These are phyloP conservation scores for Phaedon cochleariae DNA, from an alignment of 2,888 invertebrate genomes.

Conservation along the genomic window DNA sequence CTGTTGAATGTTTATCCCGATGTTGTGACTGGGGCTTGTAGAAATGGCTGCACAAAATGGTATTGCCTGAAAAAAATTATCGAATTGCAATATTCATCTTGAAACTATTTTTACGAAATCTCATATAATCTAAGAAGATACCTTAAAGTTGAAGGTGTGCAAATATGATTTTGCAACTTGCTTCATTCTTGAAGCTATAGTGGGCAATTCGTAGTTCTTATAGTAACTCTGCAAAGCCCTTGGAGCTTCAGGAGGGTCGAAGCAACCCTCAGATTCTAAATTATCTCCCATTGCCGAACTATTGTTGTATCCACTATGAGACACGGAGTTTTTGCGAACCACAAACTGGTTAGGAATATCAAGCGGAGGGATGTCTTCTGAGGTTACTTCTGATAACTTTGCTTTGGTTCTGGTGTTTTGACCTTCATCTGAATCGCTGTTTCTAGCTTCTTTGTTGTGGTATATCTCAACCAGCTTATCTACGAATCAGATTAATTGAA, in stretches of 20 bases:
- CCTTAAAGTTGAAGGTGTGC: constrained; percentile 57
- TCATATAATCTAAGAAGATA: too few species aligned
- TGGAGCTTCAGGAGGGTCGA: constrained; percentile 46
- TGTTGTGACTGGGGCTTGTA: constrained; percentile 70
- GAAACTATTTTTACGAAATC: too few species aligned
- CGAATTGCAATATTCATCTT: too few species aligned
- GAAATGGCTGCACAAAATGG: constrained; percentile 72
- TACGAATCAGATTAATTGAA: background rate
- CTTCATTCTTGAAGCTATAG: constrained; percentile 73
- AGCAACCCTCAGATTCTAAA: constrained; percentile 25
- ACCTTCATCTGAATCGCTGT: constrained; percentile 57
- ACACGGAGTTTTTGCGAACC: background rate
- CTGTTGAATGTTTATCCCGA: constrained; percentile 73
- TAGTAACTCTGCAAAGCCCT: constrained; percentile 40
- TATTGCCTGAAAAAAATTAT: constrained; percentile 70
- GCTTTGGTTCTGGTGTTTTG: constrained; percentile 26
- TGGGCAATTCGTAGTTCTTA: constrained; percentile 69
- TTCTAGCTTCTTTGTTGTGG: constrained; percentile 57
- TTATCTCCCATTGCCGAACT: constrained; percentile 7
- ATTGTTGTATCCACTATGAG: background rate
- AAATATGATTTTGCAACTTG: constrained; percentile 67
- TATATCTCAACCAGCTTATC: constrained; percentile 59
- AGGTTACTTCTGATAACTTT: background rate
- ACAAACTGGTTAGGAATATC: constrained; percentile 27
- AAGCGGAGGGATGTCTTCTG: constrained; percentile 38